Conservation (phyloP, 2,113 vertebrate species). For the Spermophilus dauricus region DNA sequence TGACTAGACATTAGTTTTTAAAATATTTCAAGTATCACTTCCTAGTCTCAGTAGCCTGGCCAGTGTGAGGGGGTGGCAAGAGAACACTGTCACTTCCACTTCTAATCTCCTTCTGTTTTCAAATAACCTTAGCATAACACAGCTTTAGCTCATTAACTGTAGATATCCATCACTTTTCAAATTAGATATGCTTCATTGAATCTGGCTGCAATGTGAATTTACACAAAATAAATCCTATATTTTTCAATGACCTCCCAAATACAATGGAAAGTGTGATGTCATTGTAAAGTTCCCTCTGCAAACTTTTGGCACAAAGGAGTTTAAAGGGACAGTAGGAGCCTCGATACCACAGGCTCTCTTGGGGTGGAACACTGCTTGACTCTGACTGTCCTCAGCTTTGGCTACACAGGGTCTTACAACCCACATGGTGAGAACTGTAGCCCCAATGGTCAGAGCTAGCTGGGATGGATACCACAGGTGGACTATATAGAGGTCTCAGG, state of each 20-base stretch:
- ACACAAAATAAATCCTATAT: not conserved
- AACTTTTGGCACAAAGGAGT: not conserved
- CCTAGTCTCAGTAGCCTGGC: not conserved
- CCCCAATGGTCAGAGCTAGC: not conserved
- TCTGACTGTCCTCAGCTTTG: not conserved
- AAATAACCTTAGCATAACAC: constrained; percentile 72
- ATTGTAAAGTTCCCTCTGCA: constrained; percentile 35
- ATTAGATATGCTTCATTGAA: constrained; percentile 71
- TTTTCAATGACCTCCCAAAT: constrained; percentile 65
- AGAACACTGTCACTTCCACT: constrained; percentile 45
- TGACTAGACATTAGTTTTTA: constrained; percentile 4
- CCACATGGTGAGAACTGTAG: fast-evolving
- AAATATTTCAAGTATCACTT: constrained; percentile 54
- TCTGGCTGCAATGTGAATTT: constrained; percentile 54
- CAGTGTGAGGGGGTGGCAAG: not conserved
- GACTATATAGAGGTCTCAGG: not conserved
- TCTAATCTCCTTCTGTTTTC: constrained; percentile 69
- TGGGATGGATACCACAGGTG: fast-evolving
- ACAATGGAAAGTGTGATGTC: constrained; percentile 47
- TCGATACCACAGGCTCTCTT: not conserved
- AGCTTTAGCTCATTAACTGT: constrained; percentile 70
- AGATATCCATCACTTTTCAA: constrained; percentile 73
- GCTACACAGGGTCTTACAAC: not conserved
- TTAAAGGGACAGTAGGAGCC: not conserved
- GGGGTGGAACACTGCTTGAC: fast-evolving